Percentiles rank a stretch among this genome's conserved stretches.
These are phyloP conservation scores for Danaus melanippus DNA, from an alignment of 1,140 invertebrate species.

Conservation along the genomic window DNA sequence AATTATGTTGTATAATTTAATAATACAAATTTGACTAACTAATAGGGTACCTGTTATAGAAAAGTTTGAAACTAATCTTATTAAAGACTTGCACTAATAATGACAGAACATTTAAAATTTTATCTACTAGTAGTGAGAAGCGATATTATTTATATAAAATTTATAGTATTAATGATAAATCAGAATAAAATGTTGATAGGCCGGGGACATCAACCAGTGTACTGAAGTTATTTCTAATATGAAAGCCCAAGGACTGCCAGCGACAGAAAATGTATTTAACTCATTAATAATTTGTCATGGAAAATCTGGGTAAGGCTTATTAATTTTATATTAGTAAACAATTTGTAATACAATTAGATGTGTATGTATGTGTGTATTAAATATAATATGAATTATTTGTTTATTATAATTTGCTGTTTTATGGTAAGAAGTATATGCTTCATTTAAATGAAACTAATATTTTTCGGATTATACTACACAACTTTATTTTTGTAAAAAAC, in stretches of 20 bases:
- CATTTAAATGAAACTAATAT: too few relatives aligned
- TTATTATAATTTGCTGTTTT: background rate
- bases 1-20: background rate
- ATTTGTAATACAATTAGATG: slow-evolving; percentile 1
- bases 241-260: slow-evolving; percentile 71
- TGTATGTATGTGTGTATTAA: too few relatives aligned
- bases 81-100: too few relatives aligned
- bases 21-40: too few relatives aligned
- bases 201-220: slow-evolving; percentile 74
- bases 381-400: background rate
- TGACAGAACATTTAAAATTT: too few relatives aligned
- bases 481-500: too few relatives aligned
- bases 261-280: slow-evolving; percentile 74
- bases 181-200: slow-evolving; percentile 27
- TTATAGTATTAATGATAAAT: too few relatives aligned
- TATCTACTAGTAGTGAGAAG: too few relatives aligned
- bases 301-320: slow-evolving; percentile 60
- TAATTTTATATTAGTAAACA: background rate
- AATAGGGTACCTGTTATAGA: too few relatives aligned
- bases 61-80: too few relatives aligned
- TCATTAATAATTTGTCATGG: slow-evolving; percentile 74
- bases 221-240: slow-evolving; percentile 74
- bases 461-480: too few relatives aligned
- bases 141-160: too few relatives aligned
- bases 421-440: background rate